These are phyloP conservation scores for Ophioninae sp. DNA, from an alignment of 2,888 invertebrate species.

Conservation along the genomic window DNA sequence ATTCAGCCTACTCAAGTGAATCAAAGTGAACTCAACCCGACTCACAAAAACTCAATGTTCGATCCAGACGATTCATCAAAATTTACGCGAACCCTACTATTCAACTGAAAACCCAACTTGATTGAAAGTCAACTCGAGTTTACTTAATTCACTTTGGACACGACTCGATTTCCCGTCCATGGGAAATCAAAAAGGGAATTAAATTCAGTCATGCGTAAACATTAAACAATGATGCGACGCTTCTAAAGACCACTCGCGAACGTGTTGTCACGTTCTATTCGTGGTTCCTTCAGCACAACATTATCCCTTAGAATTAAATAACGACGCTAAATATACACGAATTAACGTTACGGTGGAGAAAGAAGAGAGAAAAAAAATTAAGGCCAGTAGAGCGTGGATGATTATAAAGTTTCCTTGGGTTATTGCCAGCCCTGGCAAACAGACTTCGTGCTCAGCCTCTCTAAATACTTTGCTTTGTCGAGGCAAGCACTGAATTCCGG, in stretches of 20 bases:
- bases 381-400: not conserved
- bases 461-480: constrained; percentile 56
- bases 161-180: too few species aligned
- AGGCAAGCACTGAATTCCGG: constrained; percentile 59
- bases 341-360: constrained; percentile 41
- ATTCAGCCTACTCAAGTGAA: too few species aligned
- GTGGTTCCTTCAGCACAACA: not conserved
- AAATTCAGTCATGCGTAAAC: too few species aligned
- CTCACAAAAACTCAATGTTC: not conserved
- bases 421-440: constrained; percentile 60
- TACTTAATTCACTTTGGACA: too few species aligned
- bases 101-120: not conserved
- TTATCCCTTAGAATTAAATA: constrained; percentile 9
- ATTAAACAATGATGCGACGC: too few species aligned
- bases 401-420: constrained; percentile 63
- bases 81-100: too few species aligned
- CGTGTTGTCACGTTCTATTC: not conserved
- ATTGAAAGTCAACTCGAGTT: too few species aligned
- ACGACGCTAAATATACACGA: constrained; percentile 47
- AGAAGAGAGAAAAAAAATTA: constrained; percentile 7
- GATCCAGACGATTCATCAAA: not conserved
- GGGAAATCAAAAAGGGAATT: too few species aligned
- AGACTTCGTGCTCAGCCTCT: constrained; percentile 52
- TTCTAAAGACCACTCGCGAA: not conserved
- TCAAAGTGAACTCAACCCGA: too few species aligned